Conservation (phyloP, 2,888 invertebrate species). For the Aleiodes leptofemur region DNA sequence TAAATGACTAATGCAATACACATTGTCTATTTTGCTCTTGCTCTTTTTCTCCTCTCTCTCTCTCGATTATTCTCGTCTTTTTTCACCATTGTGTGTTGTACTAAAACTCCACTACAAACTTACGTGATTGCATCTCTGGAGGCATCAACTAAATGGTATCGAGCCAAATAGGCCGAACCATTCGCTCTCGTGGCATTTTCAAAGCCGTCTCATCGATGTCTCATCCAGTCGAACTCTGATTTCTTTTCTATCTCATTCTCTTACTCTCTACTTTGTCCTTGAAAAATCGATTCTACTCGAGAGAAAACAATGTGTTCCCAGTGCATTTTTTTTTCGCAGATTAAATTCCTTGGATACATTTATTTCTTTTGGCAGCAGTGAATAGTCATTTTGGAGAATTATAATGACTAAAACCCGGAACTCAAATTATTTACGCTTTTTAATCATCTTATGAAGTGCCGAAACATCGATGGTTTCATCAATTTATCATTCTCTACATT, state of each 20-base stretch:
- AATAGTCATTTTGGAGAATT: constrained; percentile 15
- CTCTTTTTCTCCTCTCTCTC: constrained; percentile 34
- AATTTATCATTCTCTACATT: no score
- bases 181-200: constrained; percentile 36
- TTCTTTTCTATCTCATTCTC: constrained; percentile 33
- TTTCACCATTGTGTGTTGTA: constrained; percentile 29
- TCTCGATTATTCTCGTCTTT: constrained; percentile 16
- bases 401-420: neutral
- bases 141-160: constrained; percentile 18
- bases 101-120: constrained; percentile 7
- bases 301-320: neutral
- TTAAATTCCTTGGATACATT: neutral
- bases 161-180: constrained; percentile 16
- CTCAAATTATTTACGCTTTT: no score
- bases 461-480: no score
- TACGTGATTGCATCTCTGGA: neutral
- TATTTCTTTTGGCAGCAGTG: neutral
- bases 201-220: neutral
- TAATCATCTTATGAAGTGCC: no score
- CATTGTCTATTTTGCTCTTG: neutral
- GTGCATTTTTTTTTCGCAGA: constrained; percentile 33
- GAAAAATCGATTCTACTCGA: constrained; percentile 11
- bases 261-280: constrained; percentile 29
- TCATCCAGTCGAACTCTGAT: constrained; percentile 6
- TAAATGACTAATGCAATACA: constrained; percentile 25